phyloP scores from a whole-genome alignment of 2,113 vertebrate species.

The Campylomormyrus tamandua region DNA sequence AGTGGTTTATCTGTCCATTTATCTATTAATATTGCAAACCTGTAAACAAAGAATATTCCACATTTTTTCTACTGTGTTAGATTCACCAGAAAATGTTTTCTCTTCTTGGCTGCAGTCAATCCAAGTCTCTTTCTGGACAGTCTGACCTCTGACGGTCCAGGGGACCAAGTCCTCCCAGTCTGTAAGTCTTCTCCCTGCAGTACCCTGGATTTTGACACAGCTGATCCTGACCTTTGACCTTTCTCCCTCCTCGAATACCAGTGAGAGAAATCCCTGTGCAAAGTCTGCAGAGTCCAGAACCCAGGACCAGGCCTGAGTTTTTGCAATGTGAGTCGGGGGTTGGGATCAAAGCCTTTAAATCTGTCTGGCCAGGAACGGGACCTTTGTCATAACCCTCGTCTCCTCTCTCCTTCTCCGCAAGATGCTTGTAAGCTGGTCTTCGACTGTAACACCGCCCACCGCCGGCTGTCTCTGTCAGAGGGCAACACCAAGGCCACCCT shows the following conservation, averaged over 20 bases:
- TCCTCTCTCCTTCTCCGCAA: constrained; percentile 11
- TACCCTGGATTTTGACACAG: not conserved
- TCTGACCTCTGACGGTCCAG: constrained; percentile 27
- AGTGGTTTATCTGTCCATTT: not conserved
- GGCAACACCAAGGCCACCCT: constrained; percentile 55
- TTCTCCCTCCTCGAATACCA: constrained; percentile 24
- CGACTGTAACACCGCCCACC: constrained; percentile 56
- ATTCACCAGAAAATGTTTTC: not conserved
- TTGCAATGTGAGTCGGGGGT: constrained; percentile 54
- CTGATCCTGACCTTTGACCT: not conserved
- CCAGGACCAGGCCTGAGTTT: constrained; percentile 60
- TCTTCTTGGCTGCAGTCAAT: constrained; percentile 46
- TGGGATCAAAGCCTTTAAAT: not conserved
- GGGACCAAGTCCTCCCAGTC: constrained; percentile 41
- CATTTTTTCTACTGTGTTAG: not conserved
- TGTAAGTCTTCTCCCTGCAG: constrained; percentile 36
- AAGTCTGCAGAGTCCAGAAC: constrained; percentile 61
- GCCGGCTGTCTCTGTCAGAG: constrained; percentile 52
- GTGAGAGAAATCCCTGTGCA: constrained; percentile 61
- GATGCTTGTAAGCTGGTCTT: constrained; percentile 49
- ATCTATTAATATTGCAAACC: not conserved
- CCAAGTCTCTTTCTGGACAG: constrained; percentile 57
- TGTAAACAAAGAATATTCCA: not conserved
- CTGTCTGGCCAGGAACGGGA: constrained; percentile 19
- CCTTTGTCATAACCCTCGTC: not conserved